A percentile compares a stretch with the other conserved stretches of the same genome.
Evolutionary conservation across 2,113 vertebrate genomes (phyloP).

Genomic region (Ictalurus furcatus): DNA sequence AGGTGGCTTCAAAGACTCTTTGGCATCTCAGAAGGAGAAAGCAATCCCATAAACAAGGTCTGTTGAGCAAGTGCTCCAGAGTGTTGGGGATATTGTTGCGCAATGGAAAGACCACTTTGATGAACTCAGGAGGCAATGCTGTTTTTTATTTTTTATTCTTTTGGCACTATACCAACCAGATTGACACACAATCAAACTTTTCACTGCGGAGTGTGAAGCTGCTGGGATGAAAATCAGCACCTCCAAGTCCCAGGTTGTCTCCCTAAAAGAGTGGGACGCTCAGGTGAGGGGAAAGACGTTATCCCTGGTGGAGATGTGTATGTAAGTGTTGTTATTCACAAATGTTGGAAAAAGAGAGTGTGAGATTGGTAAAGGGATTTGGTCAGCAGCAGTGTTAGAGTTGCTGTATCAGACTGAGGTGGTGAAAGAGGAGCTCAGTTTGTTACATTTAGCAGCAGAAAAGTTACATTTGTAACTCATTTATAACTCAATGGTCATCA

Average conservation of each 20-base stretch:
- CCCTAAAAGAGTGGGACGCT: neutral
- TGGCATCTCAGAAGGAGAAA: neutral
- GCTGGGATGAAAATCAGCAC: neutral
- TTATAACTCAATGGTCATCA: neutral
- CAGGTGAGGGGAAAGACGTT: neutral
- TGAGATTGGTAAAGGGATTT: neutral
- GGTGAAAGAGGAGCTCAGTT: neutral
- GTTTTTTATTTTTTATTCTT: neutral
- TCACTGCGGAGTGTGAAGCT: neutral
- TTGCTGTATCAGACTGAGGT: neutral
- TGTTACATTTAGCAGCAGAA: neutral
- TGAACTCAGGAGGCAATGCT: neutral
- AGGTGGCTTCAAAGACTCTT: neutral
- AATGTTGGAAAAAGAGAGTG: neutral
- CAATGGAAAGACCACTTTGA: neutral
- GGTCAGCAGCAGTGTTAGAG: neutral
- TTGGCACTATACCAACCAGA: neutral
- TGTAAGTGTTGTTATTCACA: neutral
- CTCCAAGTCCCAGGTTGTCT: neutral
- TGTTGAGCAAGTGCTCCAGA: neutral
- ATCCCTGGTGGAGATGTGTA: neutral
- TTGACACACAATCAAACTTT: neutral
- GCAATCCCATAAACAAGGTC: neutral
- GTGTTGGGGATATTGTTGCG: neutral
- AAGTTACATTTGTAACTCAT: neutral